Evolutionary conservation across 1,140 invertebrate species (phyloP).

Genomic region (Heliothis virescens): DNA sequence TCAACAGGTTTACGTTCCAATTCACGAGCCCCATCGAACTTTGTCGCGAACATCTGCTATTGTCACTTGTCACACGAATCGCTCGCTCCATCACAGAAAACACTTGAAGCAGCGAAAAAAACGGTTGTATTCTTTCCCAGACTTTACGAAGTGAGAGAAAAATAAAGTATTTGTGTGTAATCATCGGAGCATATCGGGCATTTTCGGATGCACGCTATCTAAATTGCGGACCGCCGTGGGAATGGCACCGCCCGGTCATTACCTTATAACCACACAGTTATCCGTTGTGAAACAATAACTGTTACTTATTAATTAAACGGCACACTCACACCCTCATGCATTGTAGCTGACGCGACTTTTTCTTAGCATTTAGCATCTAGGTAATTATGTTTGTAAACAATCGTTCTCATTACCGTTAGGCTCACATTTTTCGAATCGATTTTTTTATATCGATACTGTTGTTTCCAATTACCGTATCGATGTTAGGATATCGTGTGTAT

Average conservation of each 20-base stretch:
- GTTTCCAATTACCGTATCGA: conserved; percentile 20
- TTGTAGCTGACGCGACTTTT: conserved; percentile 21
- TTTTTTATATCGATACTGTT: background rate
- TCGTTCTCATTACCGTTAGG: conserved; percentile 4
- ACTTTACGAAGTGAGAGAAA: conserved; percentile 37
- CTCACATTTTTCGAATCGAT: background rate
- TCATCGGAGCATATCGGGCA: conserved; percentile 44
- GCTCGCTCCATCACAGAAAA: background rate
- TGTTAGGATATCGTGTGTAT: conserved; percentile 9
- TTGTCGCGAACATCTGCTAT: background rate
- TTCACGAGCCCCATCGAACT: conserved; percentile 7
- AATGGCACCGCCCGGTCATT: conserved; percentile 52
- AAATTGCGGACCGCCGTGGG: conserved; percentile 63
- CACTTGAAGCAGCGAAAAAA: background rate
- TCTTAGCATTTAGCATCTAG: conserved; percentile 20
- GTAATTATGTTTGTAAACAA: conserved; percentile 40
- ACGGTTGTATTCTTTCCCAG: conserved; percentile 22
- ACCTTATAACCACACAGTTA: conserved; percentile 55
- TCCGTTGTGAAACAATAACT: conserved; percentile 59
- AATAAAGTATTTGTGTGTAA: conserved; percentile 18
- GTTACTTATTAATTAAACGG: conserved; percentile 60
- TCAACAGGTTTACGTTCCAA: conserved; percentile 13
- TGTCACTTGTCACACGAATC: conserved; percentile 22
- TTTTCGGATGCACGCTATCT: conserved; percentile 58
- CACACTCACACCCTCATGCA: conserved; percentile 49